A percentile compares a stretch with the other conserved stretches of the same genome.
Conservation (phyloP, 2,797 vertebrate genomes). For the Enteromius fasciolatus region DNA sequence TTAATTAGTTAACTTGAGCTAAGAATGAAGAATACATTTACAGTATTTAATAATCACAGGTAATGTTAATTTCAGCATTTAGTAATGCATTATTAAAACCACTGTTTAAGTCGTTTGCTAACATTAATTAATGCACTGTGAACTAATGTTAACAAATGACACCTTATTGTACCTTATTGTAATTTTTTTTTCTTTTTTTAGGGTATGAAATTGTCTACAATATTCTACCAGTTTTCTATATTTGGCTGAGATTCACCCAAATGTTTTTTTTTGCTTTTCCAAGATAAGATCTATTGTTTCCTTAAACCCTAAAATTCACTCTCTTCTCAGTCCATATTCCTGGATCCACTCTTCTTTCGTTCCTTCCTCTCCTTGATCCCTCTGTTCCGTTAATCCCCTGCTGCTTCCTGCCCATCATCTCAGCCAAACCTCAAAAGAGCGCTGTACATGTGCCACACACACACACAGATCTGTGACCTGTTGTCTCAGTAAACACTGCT, state of each 20-base stretch:
- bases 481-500: conserved; percentile 36
- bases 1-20: no score
- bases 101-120: no score
- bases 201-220: background rate
- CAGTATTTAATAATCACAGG: no score
- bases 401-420: conserved; percentile 41
- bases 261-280: background rate
- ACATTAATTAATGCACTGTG: no score
- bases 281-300: background rate
- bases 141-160: no score
- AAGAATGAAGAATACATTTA: no score
- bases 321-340: conserved; percentile 22
- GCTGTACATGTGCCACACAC: background rate
- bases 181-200: background rate
- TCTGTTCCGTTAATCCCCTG: conserved; percentile 18
- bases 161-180: no score
- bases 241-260: background rate
- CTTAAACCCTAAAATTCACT: background rate
- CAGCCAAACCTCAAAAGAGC: conserved; percentile 40
- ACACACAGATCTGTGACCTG: conserved; percentile 27
- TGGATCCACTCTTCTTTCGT: background rate
- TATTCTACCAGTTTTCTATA: background rate
- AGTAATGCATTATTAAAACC: no score
- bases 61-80: no score
- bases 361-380: conserved; percentile 12